Evolutionary conservation across 2,888 invertebrate species (phyloP), one percentile per base, ranked within the genome.

Genomic region (Andricus curvator): DNA sequence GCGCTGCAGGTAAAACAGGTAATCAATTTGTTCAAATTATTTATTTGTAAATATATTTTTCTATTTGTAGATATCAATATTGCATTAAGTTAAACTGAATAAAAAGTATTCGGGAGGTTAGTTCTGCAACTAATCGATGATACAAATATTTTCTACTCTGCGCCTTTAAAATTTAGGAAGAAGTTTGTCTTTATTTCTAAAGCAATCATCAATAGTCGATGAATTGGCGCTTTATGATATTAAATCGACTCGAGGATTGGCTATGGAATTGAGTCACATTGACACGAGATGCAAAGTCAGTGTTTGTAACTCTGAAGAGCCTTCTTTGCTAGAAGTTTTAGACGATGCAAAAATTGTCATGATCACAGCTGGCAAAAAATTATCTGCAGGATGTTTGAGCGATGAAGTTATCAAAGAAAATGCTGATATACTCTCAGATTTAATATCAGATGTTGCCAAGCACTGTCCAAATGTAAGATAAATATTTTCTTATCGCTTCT

Each of bases 301-400:
- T 9, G 82, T 82, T 0, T 86, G 79, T 51, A 77, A 81, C 11
- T 64, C 77, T n/a, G 90, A 90, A 33, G 88, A 85, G 25, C 83
- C 82, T 33, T 89, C 90, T 44, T 82, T 94, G n/a, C 83, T 84
- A 65, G 85, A 88, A 15, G 93, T 93, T 4, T 84, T 93, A 37
- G 78, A 85, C 13, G 88, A 94, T 60, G 93, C 95, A 4, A 94
- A 96, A 85, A 92, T 97, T 60, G 95, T 97, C 5, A 93, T 96
- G 74, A 94, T 96, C 66, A 94, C 95, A 1, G 96, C 96, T 22
- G 96, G 95, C 80, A 93, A 94, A 29, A 93, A 48, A 94, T 95
- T 85, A 94, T 95, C 88, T 93, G 41, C 17, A 33, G 41, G 41
- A 64, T 33, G 33, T 22, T 9, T 22, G 81, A 95, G 94, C 85